phyloP scores from a whole-genome alignment of 1,140 invertebrate species.

The Neuroterus valhalla region DNA sequence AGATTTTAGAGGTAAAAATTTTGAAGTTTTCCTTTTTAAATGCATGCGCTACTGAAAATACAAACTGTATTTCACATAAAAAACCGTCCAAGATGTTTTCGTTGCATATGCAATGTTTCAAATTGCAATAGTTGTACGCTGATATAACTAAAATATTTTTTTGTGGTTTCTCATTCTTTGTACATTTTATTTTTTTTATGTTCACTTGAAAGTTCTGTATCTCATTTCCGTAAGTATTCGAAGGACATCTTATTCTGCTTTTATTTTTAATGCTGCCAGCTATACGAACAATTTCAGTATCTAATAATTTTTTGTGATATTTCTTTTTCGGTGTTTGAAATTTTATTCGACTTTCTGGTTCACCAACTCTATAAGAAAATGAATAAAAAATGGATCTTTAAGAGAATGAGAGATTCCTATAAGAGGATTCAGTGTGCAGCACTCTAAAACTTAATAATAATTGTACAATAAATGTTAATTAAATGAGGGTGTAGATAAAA shows the following conservation, averaged over 20 bases:
- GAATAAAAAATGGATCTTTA: not conserved
- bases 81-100: conserved; percentile 14
- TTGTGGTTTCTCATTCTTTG: not conserved
- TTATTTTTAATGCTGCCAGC: too few relatives aligned
- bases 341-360: too few relatives aligned
- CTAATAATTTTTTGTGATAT: too few relatives aligned
- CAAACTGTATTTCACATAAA: not conserved
- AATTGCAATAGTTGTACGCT: not conserved
- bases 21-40: not conserved
- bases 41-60: not conserved
- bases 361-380: too few relatives aligned
- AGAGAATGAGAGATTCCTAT: not conserved
- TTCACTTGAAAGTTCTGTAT: too few relatives aligned
- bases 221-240: too few relatives aligned
- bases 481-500: not conserved
- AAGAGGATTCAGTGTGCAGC: not conserved
- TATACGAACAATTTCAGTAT: too few relatives aligned
- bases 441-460: not conserved
- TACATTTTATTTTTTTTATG: too few relatives aligned
- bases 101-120: not conserved
- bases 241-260: too few relatives aligned
- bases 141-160: not conserved
- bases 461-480: conserved; percentile 14
- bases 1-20: not conserved
- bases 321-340: too few relatives aligned